Evolutionary conservation across 1,140 invertebrate species (phyloP).

Genomic region (Glossosoma conforme): DNA sequence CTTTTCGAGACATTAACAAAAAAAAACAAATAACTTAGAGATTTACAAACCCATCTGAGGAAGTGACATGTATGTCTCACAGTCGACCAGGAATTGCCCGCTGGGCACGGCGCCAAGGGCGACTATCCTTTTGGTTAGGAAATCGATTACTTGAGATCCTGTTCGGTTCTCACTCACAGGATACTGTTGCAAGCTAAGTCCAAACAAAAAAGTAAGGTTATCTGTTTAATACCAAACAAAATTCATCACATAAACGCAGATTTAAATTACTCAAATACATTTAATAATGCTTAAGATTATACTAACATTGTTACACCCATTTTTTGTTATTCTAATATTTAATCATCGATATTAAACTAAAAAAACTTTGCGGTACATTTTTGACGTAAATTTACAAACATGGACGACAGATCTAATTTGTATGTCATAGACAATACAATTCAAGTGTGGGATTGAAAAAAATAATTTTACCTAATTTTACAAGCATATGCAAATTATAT

Average conservation of each 20-base stretch:
- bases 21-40: background rate
- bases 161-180: slow-evolving; percentile 81
- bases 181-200: slow-evolving; percentile 69
- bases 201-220: background rate
- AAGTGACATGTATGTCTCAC: slow-evolving; percentile 85
- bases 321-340: too few species aligned
- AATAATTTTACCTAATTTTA: too few species aligned
- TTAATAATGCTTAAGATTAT: background rate
- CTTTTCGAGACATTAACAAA: slow-evolving; percentile 1
- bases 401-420: too few species aligned
- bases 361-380: too few species aligned
- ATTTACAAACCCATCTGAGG: slow-evolving; percentile 58
- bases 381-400: too few species aligned
- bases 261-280: background rate
- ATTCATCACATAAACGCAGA: background rate
- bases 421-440: too few species aligned
- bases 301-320: slow-evolving; percentile 27
- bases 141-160: slow-evolving; percentile 79
- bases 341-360: too few species aligned
- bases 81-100: slow-evolving; percentile 90
- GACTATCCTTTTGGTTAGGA: slow-evolving; percentile 77
- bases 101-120: slow-evolving; percentile 79
- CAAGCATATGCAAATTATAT: too few species aligned
- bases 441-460: too few species aligned
- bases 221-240: background rate